Evolutionary conservation across 2,113 vertebrate species (phyloP), one percentile per base, ranked within the genome.

Genomic region (Melanerpes formicivorus): DNA sequence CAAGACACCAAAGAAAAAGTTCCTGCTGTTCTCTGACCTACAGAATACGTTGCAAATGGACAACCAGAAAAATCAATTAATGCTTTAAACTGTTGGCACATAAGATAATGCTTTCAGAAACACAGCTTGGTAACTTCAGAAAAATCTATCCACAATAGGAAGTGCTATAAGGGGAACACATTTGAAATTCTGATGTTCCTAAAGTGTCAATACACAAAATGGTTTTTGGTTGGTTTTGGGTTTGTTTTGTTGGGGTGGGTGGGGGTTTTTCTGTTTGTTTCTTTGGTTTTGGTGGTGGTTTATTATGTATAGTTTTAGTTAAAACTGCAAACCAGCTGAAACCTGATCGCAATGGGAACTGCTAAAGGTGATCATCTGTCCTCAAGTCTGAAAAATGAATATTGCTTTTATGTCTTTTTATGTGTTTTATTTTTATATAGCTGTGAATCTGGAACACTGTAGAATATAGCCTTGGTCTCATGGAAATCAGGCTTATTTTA

Each of bases 41-140:
- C 56, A 87, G 91, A 92, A 87, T 72, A 60, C 46, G 5, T 83
- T 77, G 89, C 64, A 94, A 96, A 93, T 80, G 84, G 90, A 92
- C 81, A 94, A 87, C 60, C 37, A 93, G 81, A 71, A 94, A 94
- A 96, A 95, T 92, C 92, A 94, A 95, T 94, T 92, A 95, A 90
- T 90, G 90, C 83, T 88, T 95, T 94, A 94, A 95, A 93, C 93
- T 95, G 82, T 78, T 91, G 83, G 80, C 82, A 93, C 85, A 94
- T 66, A 92, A 91, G 76, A 77, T 93, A 95, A 95, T 70, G 70
- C 82, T 94, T 91, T 96, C 91, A 93, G 93, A 87, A 65, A 80
- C 90, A 86, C 91, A 95, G 91, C 91, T 91, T 93, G 93, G 56
- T 84, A 69, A 85, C 73, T 81, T 76, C 75, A 91, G 84, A 89